phyloP scores from a whole-genome alignment of 92 coral and sea anemone genomes.

The Phenganax subtilis region DNA sequence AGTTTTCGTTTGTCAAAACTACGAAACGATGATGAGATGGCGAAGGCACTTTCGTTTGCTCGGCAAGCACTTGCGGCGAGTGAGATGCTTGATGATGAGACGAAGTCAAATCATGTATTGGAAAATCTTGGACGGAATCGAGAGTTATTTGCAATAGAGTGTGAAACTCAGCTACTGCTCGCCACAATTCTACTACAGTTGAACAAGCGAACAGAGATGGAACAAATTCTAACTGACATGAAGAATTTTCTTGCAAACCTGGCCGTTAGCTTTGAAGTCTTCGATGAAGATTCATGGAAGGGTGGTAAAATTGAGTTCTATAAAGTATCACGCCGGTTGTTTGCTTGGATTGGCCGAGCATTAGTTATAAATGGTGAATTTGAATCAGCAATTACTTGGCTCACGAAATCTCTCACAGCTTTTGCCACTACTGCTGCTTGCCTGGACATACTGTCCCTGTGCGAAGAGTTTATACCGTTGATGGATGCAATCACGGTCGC shows the following conservation, averaged over 20 bases:
- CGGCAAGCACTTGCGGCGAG: not conserved
- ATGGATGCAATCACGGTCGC: not conserved
- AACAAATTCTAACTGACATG: slow-evolving; percentile 2
- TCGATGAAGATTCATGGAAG: not conserved
- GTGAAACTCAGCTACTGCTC: not conserved
- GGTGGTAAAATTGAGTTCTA: not conserved
- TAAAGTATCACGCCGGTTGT: not conserved
- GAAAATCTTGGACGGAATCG: not conserved
- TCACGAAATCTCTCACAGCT: not conserved
- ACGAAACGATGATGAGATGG: not conserved
- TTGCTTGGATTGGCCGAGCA: not conserved
- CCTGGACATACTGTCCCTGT: not conserved
- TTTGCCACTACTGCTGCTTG: not conserved
- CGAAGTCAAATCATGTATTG: not conserved
- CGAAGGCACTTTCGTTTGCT: not conserved
- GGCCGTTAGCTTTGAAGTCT: slow-evolving; percentile 4
- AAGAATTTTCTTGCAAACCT: slow-evolving; percentile 6
- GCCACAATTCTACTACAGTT: not conserved
- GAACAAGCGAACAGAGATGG: slow-evolving; percentile 3
- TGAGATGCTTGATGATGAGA: not conserved
- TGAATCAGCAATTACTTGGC: not conserved
- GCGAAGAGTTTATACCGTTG: not conserved
- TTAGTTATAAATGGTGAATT: not conserved
- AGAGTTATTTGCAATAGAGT: slow-evolving; percentile 4
- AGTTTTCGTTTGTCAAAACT: not conserved